phyloP scores from a whole-genome alignment of 2,888 invertebrate species.

The Dynastes tityus region DNA sequence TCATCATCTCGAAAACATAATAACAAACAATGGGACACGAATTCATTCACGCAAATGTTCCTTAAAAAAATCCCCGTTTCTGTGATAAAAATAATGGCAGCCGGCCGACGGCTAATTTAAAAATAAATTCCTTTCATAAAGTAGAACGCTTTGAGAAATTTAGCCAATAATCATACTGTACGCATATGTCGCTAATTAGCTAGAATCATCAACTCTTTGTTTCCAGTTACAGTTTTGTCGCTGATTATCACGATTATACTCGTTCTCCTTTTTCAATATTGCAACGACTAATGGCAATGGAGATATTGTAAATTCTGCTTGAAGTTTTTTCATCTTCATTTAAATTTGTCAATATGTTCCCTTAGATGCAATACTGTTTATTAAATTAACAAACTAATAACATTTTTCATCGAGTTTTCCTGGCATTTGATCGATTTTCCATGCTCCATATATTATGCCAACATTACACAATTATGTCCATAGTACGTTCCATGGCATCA shows the following conservation, averaged over 20 bases:
- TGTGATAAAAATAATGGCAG: background rate
- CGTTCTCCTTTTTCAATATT: too few relatives aligned
- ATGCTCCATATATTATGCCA: too few relatives aligned
- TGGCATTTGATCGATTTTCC: too few relatives aligned
- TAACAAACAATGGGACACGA: slow-evolving; percentile 1
- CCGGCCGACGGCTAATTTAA: background rate
- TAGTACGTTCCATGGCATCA: too few relatives aligned
- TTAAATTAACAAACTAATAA: too few relatives aligned
- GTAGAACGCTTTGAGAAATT: background rate
- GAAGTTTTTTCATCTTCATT: too few relatives aligned
- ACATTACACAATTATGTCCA: too few relatives aligned
- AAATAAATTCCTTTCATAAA: slow-evolving; percentile 10
- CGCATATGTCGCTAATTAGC: background rate
- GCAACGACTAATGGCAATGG: too few relatives aligned
- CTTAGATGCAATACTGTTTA: too few relatives aligned
- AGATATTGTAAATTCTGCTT: too few relatives aligned
- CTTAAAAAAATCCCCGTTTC: background rate
- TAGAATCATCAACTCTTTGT: background rate
- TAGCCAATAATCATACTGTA: background rate
- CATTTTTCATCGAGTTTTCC: too few relatives aligned
- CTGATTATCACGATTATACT: slow-evolving; percentile 7
- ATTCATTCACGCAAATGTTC: background rate
- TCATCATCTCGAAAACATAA: slow-evolving; percentile 2
- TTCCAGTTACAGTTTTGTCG: background rate
- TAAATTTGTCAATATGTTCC: too few relatives aligned